Evolutionary conservation across 2,888 invertebrate species (phyloP), one percentile per base, ranked within the genome.

Genomic region (Bhutanitis thaidina): DNA sequence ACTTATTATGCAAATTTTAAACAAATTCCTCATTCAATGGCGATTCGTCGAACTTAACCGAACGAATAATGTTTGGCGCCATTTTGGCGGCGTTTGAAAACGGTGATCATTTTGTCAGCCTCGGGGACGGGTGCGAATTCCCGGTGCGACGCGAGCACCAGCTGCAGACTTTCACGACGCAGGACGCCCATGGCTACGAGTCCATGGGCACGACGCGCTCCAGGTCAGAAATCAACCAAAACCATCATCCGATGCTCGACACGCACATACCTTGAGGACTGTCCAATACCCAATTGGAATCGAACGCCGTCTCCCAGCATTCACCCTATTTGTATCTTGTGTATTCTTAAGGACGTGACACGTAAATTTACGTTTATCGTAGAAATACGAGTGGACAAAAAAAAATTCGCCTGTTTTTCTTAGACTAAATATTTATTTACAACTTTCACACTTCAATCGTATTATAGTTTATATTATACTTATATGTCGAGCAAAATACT

Each of bases 81-180:
- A 48, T 48, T 40, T 41, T 34, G 35, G 27, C 16, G 30, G 36
- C 20, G 12, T 37, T 43, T 43, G 32, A 43, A 27, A 36, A 8
- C 53, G 62, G 32, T 68, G 54, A 60, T 73, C 67, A 63, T 83
- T 75, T 78, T 71, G 90, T 80, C 93, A 97, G 97, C 94, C 92
- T 94, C 90, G 96, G 97, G 87, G 96, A 97, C 90, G 97, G 97
- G 90, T 93, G 95, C 87, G 93, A 92, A 88, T 97, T 91, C 92
- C 95, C 95, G 69, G 95, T 95, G 80, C 93, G 94, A 71, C 92
- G 93, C 71, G 94, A 94, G 82, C 90, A 90, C 69, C 87, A 85
- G 66, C 78, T 87, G 58, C 85, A 85, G 78, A 80, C 87, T 56
- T 88, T 87, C 79, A 77, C 81, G 53, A 74, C 79, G 49, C 81